Conservation (phyloP, 1,140 invertebrate species). For the Hormaphis cornu region DNA sequence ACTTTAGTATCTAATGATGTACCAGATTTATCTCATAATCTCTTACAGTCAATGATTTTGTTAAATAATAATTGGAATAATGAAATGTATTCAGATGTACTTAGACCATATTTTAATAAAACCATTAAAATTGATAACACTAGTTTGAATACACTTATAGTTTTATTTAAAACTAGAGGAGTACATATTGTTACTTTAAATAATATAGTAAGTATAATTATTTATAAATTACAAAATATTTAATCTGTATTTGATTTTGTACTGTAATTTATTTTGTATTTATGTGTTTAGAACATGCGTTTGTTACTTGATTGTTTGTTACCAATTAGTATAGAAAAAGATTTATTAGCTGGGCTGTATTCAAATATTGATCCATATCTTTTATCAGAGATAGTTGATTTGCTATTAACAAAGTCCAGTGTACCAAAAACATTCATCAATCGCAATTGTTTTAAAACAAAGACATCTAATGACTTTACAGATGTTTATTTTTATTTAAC, state of each 20-base stretch:
- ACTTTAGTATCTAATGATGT: neutral
- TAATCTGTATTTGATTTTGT: too few species aligned
- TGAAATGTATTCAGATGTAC: constrained; percentile 9
- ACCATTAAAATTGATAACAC: neutral
- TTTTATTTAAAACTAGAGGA: neutral
- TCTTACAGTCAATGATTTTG: neutral
- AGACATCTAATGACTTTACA: neutral
- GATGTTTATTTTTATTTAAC: neutral
- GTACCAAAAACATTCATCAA: neutral
- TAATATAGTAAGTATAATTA: neutral
- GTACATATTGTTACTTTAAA: neutral
- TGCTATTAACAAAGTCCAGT: constrained; percentile 4
- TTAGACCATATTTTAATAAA: constrained; percentile 11
- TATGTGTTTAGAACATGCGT: neutral
- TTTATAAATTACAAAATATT: neutral
- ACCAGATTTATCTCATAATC: neutral
- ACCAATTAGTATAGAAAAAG: neutral
- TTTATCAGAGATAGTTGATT: neutral
- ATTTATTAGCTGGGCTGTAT: neutral
- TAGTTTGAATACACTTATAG: constrained; percentile 13
- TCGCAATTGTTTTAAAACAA: neutral
- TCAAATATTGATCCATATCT: constrained; percentile 9
- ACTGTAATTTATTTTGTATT: neutral
- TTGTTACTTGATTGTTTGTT: constrained; percentile 10
- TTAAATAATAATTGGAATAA: neutral